A percentile compares a stretch with the other conserved stretches of the same genome.
These are phyloP conservation scores for Arvicanthis niloticus DNA, from an alignment of 2,113 vertebrate species.

Conservation along the genomic window DNA sequence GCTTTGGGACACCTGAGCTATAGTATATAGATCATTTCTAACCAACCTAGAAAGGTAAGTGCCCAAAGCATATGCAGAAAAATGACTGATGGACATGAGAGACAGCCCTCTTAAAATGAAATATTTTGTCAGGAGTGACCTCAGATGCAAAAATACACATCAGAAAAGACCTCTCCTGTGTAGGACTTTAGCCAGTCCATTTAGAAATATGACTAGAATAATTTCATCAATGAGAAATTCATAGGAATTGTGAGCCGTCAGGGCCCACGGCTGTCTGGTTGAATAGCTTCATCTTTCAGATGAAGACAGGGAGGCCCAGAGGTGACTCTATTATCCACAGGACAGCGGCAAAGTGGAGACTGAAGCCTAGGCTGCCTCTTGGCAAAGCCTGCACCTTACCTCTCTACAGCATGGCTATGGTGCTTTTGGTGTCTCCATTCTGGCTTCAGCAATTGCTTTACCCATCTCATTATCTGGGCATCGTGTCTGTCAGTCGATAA, in stretches of 20 bases:
- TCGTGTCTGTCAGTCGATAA: background rate
- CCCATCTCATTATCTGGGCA: background rate
- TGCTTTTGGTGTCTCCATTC: background rate
- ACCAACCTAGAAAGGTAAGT: conserved; percentile 56
- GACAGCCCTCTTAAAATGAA: conserved; percentile 61
- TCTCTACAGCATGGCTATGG: rapidly evolving
- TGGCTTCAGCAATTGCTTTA: background rate
- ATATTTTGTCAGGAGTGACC: conserved; percentile 59
- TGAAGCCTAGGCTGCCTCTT: background rate
- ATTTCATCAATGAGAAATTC: conserved; percentile 47
- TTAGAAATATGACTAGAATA: conserved; percentile 44
- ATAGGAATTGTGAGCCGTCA: background rate
- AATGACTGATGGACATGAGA: conserved; percentile 60
- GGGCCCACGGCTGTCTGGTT: background rate
- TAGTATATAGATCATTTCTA: conserved; percentile 52
- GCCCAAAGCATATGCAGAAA: conserved; percentile 58
- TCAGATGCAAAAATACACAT: conserved; percentile 21
- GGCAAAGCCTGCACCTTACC: background rate
- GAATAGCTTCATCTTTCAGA: background rate
- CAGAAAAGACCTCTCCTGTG: conserved; percentile 44
- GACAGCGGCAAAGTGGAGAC: background rate
- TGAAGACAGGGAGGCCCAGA: background rate
- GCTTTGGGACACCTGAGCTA: conserved; percentile 73
- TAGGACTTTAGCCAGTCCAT: conserved; percentile 6
- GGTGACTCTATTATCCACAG: background rate